Evolutionary conservation across 2,797 vertebrate genomes (phyloP), one percentile per base, ranked within the genome.

Genomic region (Lycodopsis pacificus): DNA sequence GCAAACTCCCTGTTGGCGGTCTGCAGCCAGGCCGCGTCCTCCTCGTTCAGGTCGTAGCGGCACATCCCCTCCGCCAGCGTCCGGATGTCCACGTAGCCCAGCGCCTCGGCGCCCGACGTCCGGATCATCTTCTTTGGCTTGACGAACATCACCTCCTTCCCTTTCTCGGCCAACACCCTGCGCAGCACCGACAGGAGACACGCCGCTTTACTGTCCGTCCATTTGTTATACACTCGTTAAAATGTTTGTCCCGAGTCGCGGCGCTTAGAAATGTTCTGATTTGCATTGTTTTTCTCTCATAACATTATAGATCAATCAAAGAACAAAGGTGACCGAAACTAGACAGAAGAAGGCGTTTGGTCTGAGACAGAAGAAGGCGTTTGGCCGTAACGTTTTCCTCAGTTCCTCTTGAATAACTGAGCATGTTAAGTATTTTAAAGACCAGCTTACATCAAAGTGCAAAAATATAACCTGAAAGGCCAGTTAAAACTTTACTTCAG

Each of bases 1-100:
- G 85, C 94, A 80, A 99, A 96, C 72, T 99, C 97, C 74, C 96
- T 86, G n/a, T 99, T 99, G 92, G 94, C 92, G 27, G 96, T 81
- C 4, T 97, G 96, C 90, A 99, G 92, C 98, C 98, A 99, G 0
- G 95, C 92, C 0, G 96, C 96, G 0, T 99, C 98, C 86, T 97
- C 94, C 17, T 99, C 97, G 2, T 96, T 96, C 86, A 99, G 95
- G 88, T 99, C 97, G 0, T 99, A 99, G 54, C 97, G 97, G 61
- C 98, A 99, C 54, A 95, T 88, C 0, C 95, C 95, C 59, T 99
- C 97, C 0, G 98, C 97, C 86, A 99, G 93, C 0, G 97, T 96
- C 2, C 95, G 94, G 75, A 98, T 96, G 90, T 97, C 97, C 14
- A 97, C 96, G 0, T 97, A 99, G 49, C 98, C 98, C 87, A 98